Evolutionary conservation across 92 coral and sea anemone species (phyloP).

Genomic region (Phenganax stokvisi): DNA sequence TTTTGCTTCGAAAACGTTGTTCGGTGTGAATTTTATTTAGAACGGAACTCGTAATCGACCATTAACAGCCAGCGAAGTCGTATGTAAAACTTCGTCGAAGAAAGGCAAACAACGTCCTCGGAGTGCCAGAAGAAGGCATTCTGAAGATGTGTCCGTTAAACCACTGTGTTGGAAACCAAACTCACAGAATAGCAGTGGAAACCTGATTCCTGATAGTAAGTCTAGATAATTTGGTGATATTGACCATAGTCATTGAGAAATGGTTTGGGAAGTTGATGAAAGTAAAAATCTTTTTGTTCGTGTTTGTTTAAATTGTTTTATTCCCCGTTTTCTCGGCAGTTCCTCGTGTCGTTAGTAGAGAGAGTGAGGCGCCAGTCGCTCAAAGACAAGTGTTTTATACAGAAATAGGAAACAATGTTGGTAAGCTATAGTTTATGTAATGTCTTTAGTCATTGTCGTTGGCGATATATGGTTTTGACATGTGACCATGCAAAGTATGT

Average conservation of each 20-base stretch:
- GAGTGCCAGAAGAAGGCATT: slow-evolving; percentile 63
- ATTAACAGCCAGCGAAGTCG: slow-evolving; percentile 60
- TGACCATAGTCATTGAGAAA: not conserved
- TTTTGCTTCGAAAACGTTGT: too few species aligned
- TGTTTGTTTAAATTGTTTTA: not conserved
- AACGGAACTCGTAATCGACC: slow-evolving; percentile 57
- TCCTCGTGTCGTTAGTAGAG: slow-evolving; percentile 58
- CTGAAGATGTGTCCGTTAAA: slow-evolving; percentile 77
- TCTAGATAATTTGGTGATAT: not conserved
- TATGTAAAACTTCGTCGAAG: slow-evolving; percentile 53
- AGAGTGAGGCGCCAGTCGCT: slow-evolving; percentile 65
- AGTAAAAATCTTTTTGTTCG: too few species aligned
- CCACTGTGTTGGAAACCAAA: slow-evolving; percentile 91
- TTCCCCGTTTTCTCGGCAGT: slow-evolving; percentile 45
- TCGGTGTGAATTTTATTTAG: slow-evolving; percentile 24
- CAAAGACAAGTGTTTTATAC: slow-evolving; percentile 86
- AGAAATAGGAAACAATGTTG: slow-evolving; percentile 83
- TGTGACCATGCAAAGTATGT: too few species aligned
- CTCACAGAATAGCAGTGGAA: slow-evolving; percentile 59
- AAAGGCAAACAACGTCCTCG: slow-evolving; percentile 66
- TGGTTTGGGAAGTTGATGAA: not conserved
- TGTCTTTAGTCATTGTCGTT: too few species aligned
- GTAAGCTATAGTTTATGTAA: slow-evolving; percentile 39
- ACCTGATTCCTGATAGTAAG: slow-evolving; percentile 91
- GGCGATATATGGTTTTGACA: too few species aligned